Percentiles rank a stretch among this genome's conserved stretches.
Conservation (phyloP, 2,888 invertebrate genomes). For the Hydrotaea diabolus region DNA sequence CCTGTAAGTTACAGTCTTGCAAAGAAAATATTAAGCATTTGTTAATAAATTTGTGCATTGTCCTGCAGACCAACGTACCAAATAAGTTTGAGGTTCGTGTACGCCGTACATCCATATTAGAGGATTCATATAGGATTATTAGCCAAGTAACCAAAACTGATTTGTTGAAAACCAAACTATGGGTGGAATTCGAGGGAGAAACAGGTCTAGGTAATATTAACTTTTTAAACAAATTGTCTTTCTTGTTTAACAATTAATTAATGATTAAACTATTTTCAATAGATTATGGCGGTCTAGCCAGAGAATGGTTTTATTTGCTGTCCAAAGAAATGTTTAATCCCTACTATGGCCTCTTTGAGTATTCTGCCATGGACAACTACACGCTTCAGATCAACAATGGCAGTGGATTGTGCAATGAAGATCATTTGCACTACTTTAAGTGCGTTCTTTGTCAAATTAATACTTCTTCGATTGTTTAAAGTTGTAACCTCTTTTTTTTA, state of each 20-base stretch:
- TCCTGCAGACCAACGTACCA: conserved; percentile 92
- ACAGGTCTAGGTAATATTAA: conserved; percentile 86
- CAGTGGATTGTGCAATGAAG: conserved; percentile 98
- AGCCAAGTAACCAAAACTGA: conserved; percentile 94
- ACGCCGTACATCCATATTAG: conserved; percentile 93
- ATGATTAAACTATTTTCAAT: background rate
- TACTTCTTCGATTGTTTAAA: background rate
- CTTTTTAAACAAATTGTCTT: background rate
- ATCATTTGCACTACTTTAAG: conserved; percentile 98
- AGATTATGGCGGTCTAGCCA: conserved; percentile 97
- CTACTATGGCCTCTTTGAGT: conserved; percentile 99
- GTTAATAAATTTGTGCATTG: conserved; percentile 68
- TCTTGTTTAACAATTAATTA: background rate
- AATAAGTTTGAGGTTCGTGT: conserved; percentile 99
- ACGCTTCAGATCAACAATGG: conserved; percentile 99
- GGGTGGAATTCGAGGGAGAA: conserved; percentile 99
- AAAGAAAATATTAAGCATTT: background rate
- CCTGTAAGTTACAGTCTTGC: conserved; percentile 84
- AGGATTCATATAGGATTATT: conserved; percentile 98
- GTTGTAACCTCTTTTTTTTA: conserved; percentile 1
- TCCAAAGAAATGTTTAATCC: conserved; percentile 99
- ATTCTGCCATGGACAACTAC: conserved; percentile 99
- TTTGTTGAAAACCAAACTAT: conserved; percentile 96
- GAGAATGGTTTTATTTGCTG: conserved; percentile 99
- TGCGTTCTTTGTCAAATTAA: conserved; percentile 66